Evolutionary conservation across 1,140 invertebrate species (phyloP).

Genomic region (Drosophila equinoxialis): DNA sequence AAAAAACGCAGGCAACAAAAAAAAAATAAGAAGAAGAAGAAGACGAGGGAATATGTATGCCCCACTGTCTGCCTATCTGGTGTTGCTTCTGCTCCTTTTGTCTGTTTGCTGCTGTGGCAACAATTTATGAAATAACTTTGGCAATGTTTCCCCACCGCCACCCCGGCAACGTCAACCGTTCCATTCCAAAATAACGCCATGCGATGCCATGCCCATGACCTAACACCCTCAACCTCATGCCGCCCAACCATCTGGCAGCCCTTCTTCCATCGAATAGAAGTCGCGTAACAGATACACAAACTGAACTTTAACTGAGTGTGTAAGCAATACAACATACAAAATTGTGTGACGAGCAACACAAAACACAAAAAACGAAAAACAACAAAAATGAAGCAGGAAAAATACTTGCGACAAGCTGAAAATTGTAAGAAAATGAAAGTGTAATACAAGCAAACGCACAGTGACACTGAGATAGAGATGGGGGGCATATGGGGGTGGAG

Average conservation of each 20-base stretch:
- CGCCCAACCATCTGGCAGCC: not conserved
- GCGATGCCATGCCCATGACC: too few relatives aligned
- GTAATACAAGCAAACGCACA: slow-evolving; percentile 41
- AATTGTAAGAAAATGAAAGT: slow-evolving; percentile 56
- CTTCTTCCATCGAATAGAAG: slow-evolving; percentile 55
- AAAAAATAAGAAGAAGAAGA: not conserved
- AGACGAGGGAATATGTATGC: slow-evolving; percentile 23
- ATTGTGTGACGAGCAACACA: slow-evolving; percentile 13
- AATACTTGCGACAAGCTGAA: slow-evolving; percentile 48
- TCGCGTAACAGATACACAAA: slow-evolving; percentile 77
- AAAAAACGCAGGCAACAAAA: not conserved
- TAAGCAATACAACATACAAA: slow-evolving; percentile 60
- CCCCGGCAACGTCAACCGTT: slow-evolving; percentile 13
- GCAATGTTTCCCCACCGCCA: slow-evolving; percentile 48
- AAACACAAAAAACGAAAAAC: slow-evolving; percentile 10
- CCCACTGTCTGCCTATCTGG: slow-evolving; percentile 35
- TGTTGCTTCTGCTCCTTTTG: slow-evolving; percentile 2
- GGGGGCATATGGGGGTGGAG: too few relatives aligned
- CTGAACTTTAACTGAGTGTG: slow-evolving; percentile 77
- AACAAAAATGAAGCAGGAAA: slow-evolving; percentile 6
- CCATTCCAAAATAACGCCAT: not conserved
- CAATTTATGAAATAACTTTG: slow-evolving; percentile 79
- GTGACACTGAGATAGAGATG: not conserved
- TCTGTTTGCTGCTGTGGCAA: slow-evolving; percentile 76
- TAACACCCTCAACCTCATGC: slow-evolving; percentile 5